These are phyloP conservation scores for Pseudomyrmex pallidus DNA, from an alignment of 1,140 invertebrate species.

Conservation along the genomic window DNA sequence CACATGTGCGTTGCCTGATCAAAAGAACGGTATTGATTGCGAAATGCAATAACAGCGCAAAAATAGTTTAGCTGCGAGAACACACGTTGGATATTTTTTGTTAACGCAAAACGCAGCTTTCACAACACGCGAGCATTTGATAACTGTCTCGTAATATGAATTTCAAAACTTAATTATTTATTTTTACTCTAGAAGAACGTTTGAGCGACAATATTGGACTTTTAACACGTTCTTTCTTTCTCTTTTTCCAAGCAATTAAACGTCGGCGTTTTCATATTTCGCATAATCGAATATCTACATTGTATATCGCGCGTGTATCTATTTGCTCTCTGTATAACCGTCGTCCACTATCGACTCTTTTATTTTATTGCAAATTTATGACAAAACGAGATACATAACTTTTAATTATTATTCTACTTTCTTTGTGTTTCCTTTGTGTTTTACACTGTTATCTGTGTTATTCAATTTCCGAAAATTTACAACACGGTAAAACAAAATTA, in stretches of 20 bases:
- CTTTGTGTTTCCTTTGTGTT: too few species aligned
- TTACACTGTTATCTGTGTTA: too few species aligned
- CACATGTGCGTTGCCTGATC: neutral
- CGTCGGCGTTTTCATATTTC: neutral
- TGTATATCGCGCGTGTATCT: neutral
- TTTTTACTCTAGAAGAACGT: neutral
- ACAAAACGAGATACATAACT: too few species aligned
- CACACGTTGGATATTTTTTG: neutral
- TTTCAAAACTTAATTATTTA: slow-evolving; percentile 22
- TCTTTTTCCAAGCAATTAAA: neutral
- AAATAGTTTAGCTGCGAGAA: neutral
- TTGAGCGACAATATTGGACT: neutral
- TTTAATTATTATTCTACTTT: neutral
- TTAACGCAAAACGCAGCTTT: neutral
- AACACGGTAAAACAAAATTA: too few species aligned
- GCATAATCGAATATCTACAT: slow-evolving; percentile 1
- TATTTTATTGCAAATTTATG: neutral
- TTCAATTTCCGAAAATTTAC: too few species aligned
- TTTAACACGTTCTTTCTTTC: neutral
- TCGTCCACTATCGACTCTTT: neutral
- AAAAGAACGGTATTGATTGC: slow-evolving; percentile 8
- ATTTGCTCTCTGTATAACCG: too few species aligned
- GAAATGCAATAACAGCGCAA: slow-evolving; percentile 7
- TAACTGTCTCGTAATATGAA: neutral
- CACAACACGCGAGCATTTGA: neutral